Evolutionary conservation across 2,797 vertebrate genomes (phyloP), one percentile per base, ranked within the genome.

Genomic region (Sandelia bainsii): DNA sequence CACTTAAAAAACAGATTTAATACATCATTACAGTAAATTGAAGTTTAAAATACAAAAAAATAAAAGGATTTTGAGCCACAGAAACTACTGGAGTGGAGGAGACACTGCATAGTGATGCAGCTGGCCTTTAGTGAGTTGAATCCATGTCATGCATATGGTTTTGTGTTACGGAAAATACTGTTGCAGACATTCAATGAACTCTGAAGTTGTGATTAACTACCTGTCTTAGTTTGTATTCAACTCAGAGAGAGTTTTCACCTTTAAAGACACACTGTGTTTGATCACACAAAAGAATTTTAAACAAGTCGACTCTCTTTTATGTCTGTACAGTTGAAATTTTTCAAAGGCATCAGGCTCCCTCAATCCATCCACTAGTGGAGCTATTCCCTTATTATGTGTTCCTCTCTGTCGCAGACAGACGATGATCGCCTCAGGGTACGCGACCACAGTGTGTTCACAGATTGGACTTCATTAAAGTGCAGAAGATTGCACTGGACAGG

Each of bases 381-480:
- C 69, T 66, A 16, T 73, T 60, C 62, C 46, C 80, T 64, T 83
- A 83, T 88, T 83, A 76, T 80, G 67, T 82, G 80, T 74, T 84
- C 67, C 73, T 82, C 77, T 75, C 58, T 75, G 82, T 87, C 58
- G 22, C 74, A 72, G 82, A 77, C 75, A 68, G 81, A 32, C 53
- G 16, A 68, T 63, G 83, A 83, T 81, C 62, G 83, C 90, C 85
- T 75, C 5, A 44, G 89, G 90, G 81, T 83, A 65, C 52, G 48
- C 75, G 54, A 85, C 84, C 89, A 79, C 77, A 65, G 78, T 61
- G 83, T 81, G 69, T 80, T 91, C 90, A 85, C 89, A 92, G 91
- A 93, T 93, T 88, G 90, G 87, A 92, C 90, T 93, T 92, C 87
- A 93, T 93, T 92, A 92, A 90, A 90, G 80, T 48, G 49, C 82